A percentile compares a stretch with the other conserved stretches of the same genome.
phyloP scores from a whole-genome alignment of 1,140 invertebrate species.

The Coenobita brevimanus region DNA sequence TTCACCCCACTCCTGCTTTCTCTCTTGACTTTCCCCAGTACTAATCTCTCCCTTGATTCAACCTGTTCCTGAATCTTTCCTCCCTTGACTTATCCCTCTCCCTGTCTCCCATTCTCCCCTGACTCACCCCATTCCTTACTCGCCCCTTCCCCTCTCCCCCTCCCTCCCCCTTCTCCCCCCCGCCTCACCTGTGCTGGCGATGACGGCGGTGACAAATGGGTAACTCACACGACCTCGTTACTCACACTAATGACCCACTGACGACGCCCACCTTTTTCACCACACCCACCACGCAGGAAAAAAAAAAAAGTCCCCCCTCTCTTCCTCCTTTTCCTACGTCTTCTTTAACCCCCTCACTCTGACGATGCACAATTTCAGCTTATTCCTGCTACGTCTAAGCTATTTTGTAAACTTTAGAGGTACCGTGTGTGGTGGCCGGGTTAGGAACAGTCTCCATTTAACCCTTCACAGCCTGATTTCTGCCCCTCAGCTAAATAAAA shows the following conservation, averaged over 20 bases:
- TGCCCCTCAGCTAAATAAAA: too few relatives aligned
- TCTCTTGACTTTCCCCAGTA: neutral
- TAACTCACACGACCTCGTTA: constrained; percentile 33
- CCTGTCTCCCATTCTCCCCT: neutral
- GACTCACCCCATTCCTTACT: neutral
- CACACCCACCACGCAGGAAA: neutral
- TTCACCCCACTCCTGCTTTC: neutral
- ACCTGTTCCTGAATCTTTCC: neutral
- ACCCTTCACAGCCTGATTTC: too few relatives aligned
- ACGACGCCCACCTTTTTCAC: neutral
- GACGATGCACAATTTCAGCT: too few relatives aligned
- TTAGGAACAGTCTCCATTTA: too few relatives aligned
- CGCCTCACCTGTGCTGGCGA: constrained; percentile 24
- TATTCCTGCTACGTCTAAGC: too few relatives aligned
- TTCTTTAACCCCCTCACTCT: too few relatives aligned
- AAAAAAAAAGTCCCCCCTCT: too few relatives aligned
- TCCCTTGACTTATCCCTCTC: neutral
- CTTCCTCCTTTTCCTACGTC: too few relatives aligned
- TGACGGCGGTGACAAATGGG: constrained; percentile 39
- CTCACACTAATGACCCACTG: constrained; percentile 49
- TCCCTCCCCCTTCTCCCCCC: neutral
- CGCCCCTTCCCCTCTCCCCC: neutral
- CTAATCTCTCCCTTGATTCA: neutral
- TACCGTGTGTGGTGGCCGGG: too few relatives aligned
- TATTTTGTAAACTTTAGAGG: too few relatives aligned